A percentile compares a stretch with the other conserved stretches of the same genome.
Conservation (phyloP, 2,888 invertebrate genomes). For the Xestia rhomboidea region DNA sequence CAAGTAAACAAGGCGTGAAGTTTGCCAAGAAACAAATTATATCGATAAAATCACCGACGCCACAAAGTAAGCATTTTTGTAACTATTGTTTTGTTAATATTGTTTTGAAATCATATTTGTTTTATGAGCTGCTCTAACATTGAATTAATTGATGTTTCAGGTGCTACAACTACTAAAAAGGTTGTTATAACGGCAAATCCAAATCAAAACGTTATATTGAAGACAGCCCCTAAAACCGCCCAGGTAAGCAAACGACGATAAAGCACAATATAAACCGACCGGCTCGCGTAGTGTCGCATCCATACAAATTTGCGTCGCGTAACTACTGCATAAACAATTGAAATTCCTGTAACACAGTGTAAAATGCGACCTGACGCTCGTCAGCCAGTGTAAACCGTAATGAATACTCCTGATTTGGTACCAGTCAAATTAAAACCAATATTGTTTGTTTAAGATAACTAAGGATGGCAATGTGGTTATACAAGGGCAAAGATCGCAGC, state of each 20-base stretch:
- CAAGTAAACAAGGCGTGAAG: constrained; percentile 84
- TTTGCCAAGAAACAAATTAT: constrained; percentile 85
- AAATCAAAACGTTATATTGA: constrained; percentile 80
- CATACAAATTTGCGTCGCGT: not conserved
- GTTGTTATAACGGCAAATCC: constrained; percentile 79
- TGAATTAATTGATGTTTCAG: constrained; percentile 48
- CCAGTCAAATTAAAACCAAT: not conserved
- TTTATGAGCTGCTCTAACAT: not conserved
- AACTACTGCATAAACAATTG: not conserved
- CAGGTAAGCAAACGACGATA: constrained; percentile 69
- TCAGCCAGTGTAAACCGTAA: not conserved
- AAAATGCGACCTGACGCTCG: not conserved
- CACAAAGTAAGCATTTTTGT: constrained; percentile 72
- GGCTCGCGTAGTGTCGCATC: not conserved
- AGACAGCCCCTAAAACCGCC: constrained; percentile 76
- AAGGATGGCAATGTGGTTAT: constrained; percentile 75
- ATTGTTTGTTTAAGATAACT: constrained; percentile 68
- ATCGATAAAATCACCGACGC: constrained; percentile 92
- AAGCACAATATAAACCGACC: not conserved
- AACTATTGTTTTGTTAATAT: not conserved
- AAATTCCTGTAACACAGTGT: not conserved
- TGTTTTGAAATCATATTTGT: not conserved
- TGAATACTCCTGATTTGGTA: not conserved
- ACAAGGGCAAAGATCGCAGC: constrained; percentile 85
- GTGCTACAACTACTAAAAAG: constrained; percentile 75